Base-by-base conservation (phyloP, 2,797 vertebrate genomes). In the Echeneis naucrates region DNA sequence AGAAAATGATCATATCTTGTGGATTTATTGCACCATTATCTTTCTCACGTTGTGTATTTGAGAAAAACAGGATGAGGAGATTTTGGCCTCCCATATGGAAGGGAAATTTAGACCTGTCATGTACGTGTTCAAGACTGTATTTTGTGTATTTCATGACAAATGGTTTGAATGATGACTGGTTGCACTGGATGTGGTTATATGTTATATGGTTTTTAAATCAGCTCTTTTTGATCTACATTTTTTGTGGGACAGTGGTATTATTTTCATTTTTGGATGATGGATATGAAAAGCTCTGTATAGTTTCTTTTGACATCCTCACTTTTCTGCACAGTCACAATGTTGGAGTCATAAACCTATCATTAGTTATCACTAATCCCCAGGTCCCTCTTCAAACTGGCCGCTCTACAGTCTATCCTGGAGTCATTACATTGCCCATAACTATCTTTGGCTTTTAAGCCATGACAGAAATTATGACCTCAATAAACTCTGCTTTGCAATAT, bases 301-400 rank as follows among this genome's bases (percentile, higher is more conserved):
- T 85, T 91, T 89, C 86, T 76, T 82, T 79, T 87, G 81, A 91
- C 82, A 59, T 86, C 84, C 81, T 84, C 68, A 57, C 77, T 82
- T 75, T 87, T 90, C 72, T 75, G 84, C 88, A 82, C 81, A 85
- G 88, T 89, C 87, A 86, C 69, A 71, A 77, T 85, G 78, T 72
- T 91, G 77, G 77, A 91, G 84, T 93, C 89, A 93, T 94, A 94
- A 94, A 94, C 85, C 93, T 90, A 87, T 94, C 92, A 93, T 93
- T 92, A 92, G 89, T 81, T 81, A 85, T 91, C 88, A 91, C 90
- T 88, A 91, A 92, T 88, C 86, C 92, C 84, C 75, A 53, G 58
- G 77, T 81, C 86, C 78, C 88, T 91, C 83, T 64, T 90, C 86
- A 88, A 89, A 87, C 81, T 81, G 85, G 84, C 89, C 85, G 67